Evolutionary conservation across 2,113 vertebrate species (phyloP).

Genomic region (Neolamprologus ventralis): DNA sequence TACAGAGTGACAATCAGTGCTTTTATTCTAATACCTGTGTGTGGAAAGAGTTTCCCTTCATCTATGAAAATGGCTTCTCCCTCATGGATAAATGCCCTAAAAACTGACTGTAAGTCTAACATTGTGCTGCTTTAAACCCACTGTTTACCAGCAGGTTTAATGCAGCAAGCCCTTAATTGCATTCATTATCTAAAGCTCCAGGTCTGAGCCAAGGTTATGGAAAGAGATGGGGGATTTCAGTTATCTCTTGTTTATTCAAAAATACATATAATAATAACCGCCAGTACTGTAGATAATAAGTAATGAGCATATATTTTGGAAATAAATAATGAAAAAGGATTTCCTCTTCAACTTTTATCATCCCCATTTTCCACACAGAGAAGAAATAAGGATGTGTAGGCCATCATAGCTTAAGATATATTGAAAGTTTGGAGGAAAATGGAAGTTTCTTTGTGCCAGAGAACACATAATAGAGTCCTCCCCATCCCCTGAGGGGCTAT

Average conservation of each 20-base stretch:
- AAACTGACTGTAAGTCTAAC: conserved; percentile 36
- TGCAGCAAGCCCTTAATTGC: conserved; percentile 67
- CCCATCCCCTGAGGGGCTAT: conserved; percentile 17
- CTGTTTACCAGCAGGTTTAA: conserved; percentile 67
- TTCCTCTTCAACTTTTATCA: conserved; percentile 62
- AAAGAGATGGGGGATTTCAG: conserved; percentile 65
- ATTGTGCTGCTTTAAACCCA: conserved; percentile 48
- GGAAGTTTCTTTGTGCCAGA: conserved; percentile 39
- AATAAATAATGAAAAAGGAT: conserved; percentile 63
- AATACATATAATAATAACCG: conserved; percentile 64
- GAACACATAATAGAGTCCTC: conserved; percentile 41
- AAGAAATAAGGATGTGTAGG: conserved; percentile 48
- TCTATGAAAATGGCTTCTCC: conserved; percentile 15
- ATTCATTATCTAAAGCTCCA: conserved; percentile 73
- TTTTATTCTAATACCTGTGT: neutral
- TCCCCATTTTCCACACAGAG: conserved; percentile 42
- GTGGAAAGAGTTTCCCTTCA: neutral
- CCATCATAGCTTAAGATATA: conserved; percentile 43
- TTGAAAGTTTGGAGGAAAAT: conserved; percentile 50
- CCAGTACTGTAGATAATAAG: conserved; percentile 60
- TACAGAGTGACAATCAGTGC: neutral
- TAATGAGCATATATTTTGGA: conserved; percentile 65
- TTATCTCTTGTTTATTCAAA: conserved; percentile 73
- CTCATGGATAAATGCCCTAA: conserved; percentile 25
- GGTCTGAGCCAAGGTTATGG: conserved; percentile 60